These are phyloP conservation scores for Xenus cinereus DNA, from an alignment of 2,113 vertebrate species.

Conservation along the genomic window DNA sequence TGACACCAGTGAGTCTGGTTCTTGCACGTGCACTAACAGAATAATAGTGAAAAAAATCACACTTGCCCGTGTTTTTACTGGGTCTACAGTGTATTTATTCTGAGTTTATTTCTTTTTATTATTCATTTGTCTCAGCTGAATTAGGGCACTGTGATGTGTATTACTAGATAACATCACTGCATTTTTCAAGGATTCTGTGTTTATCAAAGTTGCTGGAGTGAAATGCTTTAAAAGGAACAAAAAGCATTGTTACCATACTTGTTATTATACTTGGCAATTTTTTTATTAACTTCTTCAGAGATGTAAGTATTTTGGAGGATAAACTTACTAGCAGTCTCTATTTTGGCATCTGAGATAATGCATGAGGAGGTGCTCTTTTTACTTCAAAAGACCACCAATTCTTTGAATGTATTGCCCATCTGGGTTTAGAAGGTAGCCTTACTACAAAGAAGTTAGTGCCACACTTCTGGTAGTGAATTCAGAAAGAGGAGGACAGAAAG, in stretches of 20 bases:
- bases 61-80: too few species aligned
- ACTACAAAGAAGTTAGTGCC: neutral
- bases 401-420: neutral
- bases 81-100: too few species aligned
- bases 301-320: neutral
- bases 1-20: too few species aligned
- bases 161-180: neutral
- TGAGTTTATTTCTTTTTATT: neutral
- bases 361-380: neutral
- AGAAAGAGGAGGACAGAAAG: neutral
- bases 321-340: neutral
- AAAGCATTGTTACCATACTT: neutral
- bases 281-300: neutral
- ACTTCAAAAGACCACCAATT: neutral
- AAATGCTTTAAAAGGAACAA: neutral
- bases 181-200: neutral
- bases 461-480: neutral
- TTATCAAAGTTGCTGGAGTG: neutral
- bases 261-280: neutral
- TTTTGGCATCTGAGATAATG: neutral
- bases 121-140: neutral
- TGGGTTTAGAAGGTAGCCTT: neutral
- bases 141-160: neutral
- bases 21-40: too few species aligned
- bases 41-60: too few species aligned